Conservation (phyloP, 2,888 invertebrate genomes). For the Perdita meconis region DNA sequence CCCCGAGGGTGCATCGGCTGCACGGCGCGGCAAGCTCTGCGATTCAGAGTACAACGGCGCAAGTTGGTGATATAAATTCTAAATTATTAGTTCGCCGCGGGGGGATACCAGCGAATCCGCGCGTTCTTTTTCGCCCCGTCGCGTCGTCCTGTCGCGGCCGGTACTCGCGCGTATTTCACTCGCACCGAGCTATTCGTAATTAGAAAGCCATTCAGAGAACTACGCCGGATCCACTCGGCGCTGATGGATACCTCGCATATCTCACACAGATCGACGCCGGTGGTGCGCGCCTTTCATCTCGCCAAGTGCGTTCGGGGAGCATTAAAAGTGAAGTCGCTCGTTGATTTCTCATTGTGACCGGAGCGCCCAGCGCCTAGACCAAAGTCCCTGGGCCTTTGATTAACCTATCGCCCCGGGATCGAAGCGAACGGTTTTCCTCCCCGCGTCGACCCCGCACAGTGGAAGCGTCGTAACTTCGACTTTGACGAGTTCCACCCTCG, state of each 20-base stretch:
- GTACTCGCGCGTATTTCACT: constrained; percentile 58
- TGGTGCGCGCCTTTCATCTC: constrained; percentile 67
- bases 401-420: constrained; percentile 32
- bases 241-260: constrained; percentile 72
- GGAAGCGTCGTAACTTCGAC: constrained; percentile 14
- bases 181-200: constrained; percentile 66
- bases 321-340: constrained; percentile 53
- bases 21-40: not conserved
- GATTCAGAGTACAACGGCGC: constrained; percentile 15
- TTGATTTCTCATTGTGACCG: constrained; percentile 55
- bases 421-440: not conserved
- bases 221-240: constrained; percentile 65
- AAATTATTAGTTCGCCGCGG: constrained; percentile 40
- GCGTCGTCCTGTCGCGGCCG: constrained; percentile 35
- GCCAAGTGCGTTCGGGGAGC: constrained; percentile 51
- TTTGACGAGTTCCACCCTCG: not conserved
- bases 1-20: not conserved
- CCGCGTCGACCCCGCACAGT: not conserved
- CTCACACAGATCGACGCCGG: constrained; percentile 55
- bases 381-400: constrained; percentile 34
- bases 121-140: constrained; percentile 42
- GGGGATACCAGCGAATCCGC: constrained; percentile 33
- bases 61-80: constrained; percentile 40
- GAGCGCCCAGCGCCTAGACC: constrained; percentile 11
- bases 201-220: constrained; percentile 72